Evolutionary conservation across 1,140 invertebrate genomes (phyloP).

Genomic region (Ostrea edulis): DNA sequence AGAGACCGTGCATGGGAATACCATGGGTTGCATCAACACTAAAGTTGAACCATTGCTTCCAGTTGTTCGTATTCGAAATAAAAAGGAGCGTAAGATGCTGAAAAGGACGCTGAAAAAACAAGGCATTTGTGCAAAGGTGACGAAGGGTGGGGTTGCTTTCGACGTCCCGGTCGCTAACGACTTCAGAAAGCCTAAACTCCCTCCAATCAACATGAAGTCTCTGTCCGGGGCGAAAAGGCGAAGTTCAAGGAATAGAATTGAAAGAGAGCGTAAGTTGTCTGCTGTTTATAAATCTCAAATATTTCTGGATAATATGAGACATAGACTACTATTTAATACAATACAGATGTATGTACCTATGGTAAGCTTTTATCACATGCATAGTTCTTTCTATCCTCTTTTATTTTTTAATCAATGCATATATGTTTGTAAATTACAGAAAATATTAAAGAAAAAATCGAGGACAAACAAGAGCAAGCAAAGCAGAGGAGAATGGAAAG

Average conservation of each 20-base stretch:
- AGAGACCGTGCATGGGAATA: no score
- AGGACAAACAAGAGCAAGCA: neutral
- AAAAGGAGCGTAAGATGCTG: neutral
- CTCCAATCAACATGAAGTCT: neutral
- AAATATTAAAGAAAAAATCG: neutral
- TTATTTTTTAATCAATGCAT: neutral
- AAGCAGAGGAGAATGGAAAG: neutral
- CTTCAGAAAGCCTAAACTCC: neutral
- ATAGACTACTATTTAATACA: neutral
- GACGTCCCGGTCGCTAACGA: neutral
- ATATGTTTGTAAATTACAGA: no score
- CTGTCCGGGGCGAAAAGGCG: neutral
- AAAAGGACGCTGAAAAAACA: neutral
- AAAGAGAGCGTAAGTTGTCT: neutral
- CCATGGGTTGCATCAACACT: slow-evolving; percentile 19
- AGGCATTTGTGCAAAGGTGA: neutral
- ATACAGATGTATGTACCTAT: neutral
- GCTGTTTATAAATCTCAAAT: neutral
- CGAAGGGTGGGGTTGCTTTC: neutral
- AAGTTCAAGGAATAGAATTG: neutral
- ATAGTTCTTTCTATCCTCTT: no score
- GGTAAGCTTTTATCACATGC: neutral
- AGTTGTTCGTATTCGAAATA: neutral
- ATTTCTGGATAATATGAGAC: neutral
- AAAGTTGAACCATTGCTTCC: neutral